Evolutionary conservation across 2,888 invertebrate species (phyloP), one percentile per base, ranked within the genome.

Genomic region (Dolomedes plantarius): DNA sequence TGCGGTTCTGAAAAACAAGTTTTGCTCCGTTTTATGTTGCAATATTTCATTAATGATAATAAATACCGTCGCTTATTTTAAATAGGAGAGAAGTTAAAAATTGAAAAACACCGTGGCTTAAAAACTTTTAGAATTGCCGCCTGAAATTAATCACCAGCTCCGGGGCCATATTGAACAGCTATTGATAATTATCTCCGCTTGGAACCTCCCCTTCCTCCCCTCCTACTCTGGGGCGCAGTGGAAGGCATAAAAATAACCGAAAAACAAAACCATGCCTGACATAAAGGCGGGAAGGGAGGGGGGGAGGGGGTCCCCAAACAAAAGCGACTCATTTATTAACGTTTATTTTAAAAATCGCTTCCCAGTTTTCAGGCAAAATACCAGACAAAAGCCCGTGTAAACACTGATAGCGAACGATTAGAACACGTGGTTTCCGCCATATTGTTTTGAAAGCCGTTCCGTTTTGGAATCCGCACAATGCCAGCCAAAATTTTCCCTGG

Each of bases 11-110:
- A 85, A 85, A 85, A 85, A 85, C 83, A 85, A 85, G 76, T 78
- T 78, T 78, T 73, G 72, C 77, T 77, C 77, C 83, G 83, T 85
- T 85, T 85, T 85, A 85, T 85, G 83, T 77, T 77, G 83, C 83
- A 77, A 85, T 85, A 85, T 85, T 85, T 85, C 83, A 85, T 85
- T 85, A 85, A 85, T 85, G 77, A 85, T 85, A 85, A 85, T 85
- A 85, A 85, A 85, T 85, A 85, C 83, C 77, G 83, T 85, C 83
- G 83, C 83, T 65, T 29, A 64, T 77, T 85, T 85, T 85, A 85
- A 65, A 85, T 85, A 78, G 83, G 72, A 56, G 56, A 56, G 56
- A 85, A 85, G 77, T 85, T 85, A 77, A 85, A 56, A 85, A 85
- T 85, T 85, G 83, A 85, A 85, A 85, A 85, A 85, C 83, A 62